These are phyloP conservation scores for Sturnus vulgaris DNA, from an alignment of 2,113 vertebrate genomes.

Conservation along the genomic window DNA sequence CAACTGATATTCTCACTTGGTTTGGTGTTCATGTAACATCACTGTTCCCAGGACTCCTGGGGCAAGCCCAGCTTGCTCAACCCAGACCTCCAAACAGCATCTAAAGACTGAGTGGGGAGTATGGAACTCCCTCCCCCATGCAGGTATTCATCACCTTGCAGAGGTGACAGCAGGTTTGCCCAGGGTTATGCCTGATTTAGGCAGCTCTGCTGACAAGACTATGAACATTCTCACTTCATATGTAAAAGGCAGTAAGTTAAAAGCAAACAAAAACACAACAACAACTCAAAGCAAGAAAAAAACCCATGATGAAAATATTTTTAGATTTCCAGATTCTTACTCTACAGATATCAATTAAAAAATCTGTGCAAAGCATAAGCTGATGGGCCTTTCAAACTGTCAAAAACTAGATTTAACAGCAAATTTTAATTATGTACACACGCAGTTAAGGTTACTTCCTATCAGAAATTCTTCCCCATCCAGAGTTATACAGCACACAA, in stretches of 20 bases:
- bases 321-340: background rate
- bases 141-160: background rate
- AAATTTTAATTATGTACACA: background rate
- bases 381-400: background rate
- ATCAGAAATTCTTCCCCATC: background rate
- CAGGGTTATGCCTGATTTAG: background rate
- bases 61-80: background rate
- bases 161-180: background rate
- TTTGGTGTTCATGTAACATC: background rate
- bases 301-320: fast-evolving
- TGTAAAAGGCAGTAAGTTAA: background rate
- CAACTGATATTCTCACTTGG: background rate
- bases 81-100: fast-evolving
- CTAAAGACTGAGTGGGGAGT: fast-evolving
- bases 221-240: background rate
- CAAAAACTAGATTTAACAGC: background rate
- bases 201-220: background rate
- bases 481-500: background rate
- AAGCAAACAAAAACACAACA: background rate
- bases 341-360: background rate
- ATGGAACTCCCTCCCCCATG: background rate
- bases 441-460: fast-evolving
- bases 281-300: background rate
- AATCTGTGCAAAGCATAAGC: background rate
- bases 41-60: background rate